Base-by-base conservation (phyloP, 1,140 invertebrate genomes). In the Magallana angulata region DNA sequence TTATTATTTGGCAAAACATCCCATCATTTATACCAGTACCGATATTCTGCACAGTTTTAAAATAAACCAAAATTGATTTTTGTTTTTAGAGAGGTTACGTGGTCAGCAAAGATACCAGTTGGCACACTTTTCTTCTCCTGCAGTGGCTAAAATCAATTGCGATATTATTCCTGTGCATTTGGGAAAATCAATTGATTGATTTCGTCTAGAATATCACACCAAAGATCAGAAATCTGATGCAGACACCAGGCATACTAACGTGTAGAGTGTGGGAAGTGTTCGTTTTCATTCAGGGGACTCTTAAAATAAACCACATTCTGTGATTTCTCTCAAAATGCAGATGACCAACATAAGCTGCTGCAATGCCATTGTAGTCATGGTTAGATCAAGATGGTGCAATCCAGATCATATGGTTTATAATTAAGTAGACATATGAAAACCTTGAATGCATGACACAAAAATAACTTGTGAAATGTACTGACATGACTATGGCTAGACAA, bases 171-270 rank as follows among this genome's bases (percentile, higher is more conserved):
- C 7, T 71, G 18, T 71, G 68, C 68, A 71, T 18, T 71, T 7
- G 68, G 68, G 36, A 71, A 62, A 71, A 71, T 71, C 68, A 71
- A 71, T 24, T 30, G 36, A 71, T 71, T 24, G 68, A 71, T 71
- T 71, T 12, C 12, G 68, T 71, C 68, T 71, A 11, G 68, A 71
- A 71, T 71, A 30, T 30, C 68, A 24, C 68, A 71, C 68, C 36
- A 48, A 48, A 48, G 36, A 48, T 48, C 36, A 48, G 36, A 48
- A 48, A 24, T 71, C 64, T 30, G 64, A 71, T 71, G n/a, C 64
- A 71, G 30, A 24, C 18, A 24, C 68, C 36, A 24, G n/a, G 64
- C 64, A 24, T n/a, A 8, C 8, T 24, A 71, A 71, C 64, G 7
- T 8, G 8, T 24, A 71, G 24, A 18, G 36, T 71, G 68, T 24